These are phyloP conservation scores for Notarius quadriscutis DNA, from an alignment of 2,113 vertebrate species.

Conservation along the genomic window DNA sequence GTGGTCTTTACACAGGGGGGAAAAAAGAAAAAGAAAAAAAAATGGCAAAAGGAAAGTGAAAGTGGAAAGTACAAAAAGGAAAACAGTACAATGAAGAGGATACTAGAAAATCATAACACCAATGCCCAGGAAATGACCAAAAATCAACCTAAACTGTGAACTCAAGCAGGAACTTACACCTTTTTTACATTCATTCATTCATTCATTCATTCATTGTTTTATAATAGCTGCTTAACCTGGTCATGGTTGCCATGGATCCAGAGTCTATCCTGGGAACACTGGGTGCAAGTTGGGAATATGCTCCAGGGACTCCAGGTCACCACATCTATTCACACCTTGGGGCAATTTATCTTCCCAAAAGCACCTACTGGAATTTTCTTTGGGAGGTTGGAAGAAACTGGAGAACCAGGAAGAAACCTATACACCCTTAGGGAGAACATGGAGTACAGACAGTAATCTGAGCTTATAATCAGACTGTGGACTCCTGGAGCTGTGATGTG, in stretches of 20 bases:
- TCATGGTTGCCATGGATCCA: background rate
- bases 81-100: too few relatives aligned
- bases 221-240: background rate
- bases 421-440: background rate
- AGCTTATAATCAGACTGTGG: background rate
- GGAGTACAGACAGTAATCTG: background rate
- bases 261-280: background rate
- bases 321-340: conserved; percentile 2
- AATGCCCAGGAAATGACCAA: background rate
- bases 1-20: too few relatives aligned
- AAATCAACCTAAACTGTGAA: background rate
- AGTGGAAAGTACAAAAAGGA: too few relatives aligned
- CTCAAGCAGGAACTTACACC: background rate
- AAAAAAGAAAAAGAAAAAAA: too few relatives aligned
- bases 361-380: background rate
- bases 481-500: background rate
- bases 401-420: background rate
- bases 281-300: background rate
- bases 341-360: background rate
- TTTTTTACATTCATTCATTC: background rate
- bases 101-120: too few relatives aligned
- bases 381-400: background rate
- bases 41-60: too few relatives aligned
- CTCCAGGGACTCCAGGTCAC: background rate
- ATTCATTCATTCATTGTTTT: background rate